Conservation (phyloP, 2,888 invertebrate species). For the Scaeva pyrastri region DNA sequence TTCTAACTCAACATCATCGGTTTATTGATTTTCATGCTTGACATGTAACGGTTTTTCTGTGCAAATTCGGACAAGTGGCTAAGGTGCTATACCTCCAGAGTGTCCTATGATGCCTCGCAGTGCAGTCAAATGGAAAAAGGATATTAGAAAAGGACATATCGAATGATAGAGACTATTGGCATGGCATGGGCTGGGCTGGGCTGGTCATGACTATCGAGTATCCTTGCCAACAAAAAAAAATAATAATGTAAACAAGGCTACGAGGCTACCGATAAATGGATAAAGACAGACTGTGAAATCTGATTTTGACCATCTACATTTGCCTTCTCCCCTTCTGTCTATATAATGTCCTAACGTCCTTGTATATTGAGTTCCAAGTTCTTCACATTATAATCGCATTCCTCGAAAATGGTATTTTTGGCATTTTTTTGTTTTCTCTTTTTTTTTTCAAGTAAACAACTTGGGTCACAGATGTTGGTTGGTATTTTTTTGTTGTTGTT, state of each 20-base stretch:
- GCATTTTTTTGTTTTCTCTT: slow-evolving; percentile 29
- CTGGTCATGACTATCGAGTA: neutral
- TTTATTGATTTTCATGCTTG: slow-evolving; percentile 74
- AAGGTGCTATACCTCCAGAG: slow-evolving; percentile 12
- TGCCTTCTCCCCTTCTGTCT: neutral
- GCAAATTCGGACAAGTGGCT: slow-evolving; percentile 33
- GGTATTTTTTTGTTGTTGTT: neutral
- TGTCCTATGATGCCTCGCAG: neutral
- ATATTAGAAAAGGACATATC: slow-evolving; percentile 57
- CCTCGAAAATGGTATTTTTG: slow-evolving; percentile 15
- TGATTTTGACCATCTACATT: slow-evolving; percentile 42
- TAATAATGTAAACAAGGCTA: slow-evolving; percentile 7
- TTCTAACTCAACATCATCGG: slow-evolving; percentile 68
- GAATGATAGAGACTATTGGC: slow-evolving; percentile 2
- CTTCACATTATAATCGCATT: slow-evolving; percentile 50
- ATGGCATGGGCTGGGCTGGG: neutral
- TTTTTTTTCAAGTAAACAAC: slow-evolving; percentile 14
- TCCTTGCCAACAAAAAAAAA: slow-evolving; percentile 1
- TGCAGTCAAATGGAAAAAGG: slow-evolving; percentile 71
- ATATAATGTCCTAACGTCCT: too few species aligned
- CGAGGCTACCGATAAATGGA: slow-evolving; percentile 32
- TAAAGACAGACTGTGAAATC: slow-evolving; percentile 66
- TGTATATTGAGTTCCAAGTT: neutral
- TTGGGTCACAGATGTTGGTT: slow-evolving; percentile 30
- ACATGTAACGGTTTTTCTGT: slow-evolving; percentile 46